Evolutionary conservation across 2,888 invertebrate species (phyloP), one percentile per base, ranked within the genome.

Genomic region (Rhingia campestris): DNA sequence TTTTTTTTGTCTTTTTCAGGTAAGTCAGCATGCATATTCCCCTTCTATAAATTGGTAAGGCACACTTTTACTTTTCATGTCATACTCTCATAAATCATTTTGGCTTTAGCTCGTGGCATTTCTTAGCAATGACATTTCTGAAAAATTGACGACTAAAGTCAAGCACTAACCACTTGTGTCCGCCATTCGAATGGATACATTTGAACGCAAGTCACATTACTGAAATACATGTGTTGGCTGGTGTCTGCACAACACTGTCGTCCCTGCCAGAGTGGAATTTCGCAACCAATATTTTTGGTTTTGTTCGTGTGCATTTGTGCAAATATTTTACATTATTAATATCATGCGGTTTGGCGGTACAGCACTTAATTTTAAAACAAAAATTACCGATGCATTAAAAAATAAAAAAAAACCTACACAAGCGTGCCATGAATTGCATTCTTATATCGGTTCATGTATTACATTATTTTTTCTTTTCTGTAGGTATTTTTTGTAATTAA

Each of bases 381-480:
- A 47, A 39, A 7, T 56, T 22, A 43, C 61, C 72, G 61, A 72
- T 43, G 61, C 72, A 59, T 63, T 63, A 63, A 63, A 37, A 47
- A 63, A 45, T 6, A 3, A 9, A 12, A 63, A 39, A 51, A 22
- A 22, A 22, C 22, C 2, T 22, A 22, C 22, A 22, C 22, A 22
- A 56, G 41, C 39, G n/a, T 53, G 51, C 33, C 63, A 41, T 33
- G 53, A 56, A 70, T 76, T 76, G 53, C 63, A 70, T 76, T 76
- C 69, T 70, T 70, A 49, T 74, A 69, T 63, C 43, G 63, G 22
- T 43, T 59, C 30, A 45, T 49, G 49, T 74, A 66, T 39, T 41
- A 67, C 47, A 9, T 66, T 47, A 56, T 37, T 51, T 69, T 22
- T 22, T 22, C 1, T 22, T 22, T 22, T 22, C n/a, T 12, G n/a